Base-by-base conservation (phyloP, 35 echinoderm and acorn worm genomes). In the Diadema setosum region DNA sequence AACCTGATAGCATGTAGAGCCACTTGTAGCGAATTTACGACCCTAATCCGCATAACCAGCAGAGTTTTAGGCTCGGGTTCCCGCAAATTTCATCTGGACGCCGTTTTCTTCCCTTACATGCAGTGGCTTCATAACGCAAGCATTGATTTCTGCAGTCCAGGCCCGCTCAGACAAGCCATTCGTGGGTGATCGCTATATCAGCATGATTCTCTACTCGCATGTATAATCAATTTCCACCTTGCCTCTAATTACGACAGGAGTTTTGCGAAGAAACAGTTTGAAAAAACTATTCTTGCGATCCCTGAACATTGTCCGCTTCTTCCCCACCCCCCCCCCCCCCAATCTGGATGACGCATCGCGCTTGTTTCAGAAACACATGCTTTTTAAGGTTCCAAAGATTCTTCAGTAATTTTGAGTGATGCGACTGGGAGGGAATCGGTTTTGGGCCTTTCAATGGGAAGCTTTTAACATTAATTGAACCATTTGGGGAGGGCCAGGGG, bases 31-130 rank as follows among this genome's bases (percentile, higher is more conserved):
- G 20, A 78, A 78, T 78, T 78, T 78, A 78, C 27, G 73, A 78
- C 73, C 73, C 73, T 78, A 78, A 78, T 78, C 73, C 73, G 73
- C 73, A 78, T 78, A 78, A 78, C 73, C 73, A 78, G 73, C 40
- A 44, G 73, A 78, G 73, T 78, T 78, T 44, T 12, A 78, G 73
- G 73, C 73, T 78, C 73, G 25, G 25, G 73, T 78, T 78, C 73
- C 35, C 73, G 73, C 73, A 78, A 78, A 78, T 78, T 78, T 78
- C 40, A 78, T 78, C 73, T 16, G 63, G 63, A 67, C 73, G 73
- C 73, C 40, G 73, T 78, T 78, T 44, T 78, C 40, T 44, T 41
- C 14, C 40, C 40, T 78, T 78, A 42, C 40, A 35, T 21, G 73
- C 30, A 78, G 73, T 78, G 36, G 73, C 73, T 78, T 78, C 40